Base-by-base conservation (phyloP, 2,888 invertebrate species). In the Apocheima hispidaria region DNA sequence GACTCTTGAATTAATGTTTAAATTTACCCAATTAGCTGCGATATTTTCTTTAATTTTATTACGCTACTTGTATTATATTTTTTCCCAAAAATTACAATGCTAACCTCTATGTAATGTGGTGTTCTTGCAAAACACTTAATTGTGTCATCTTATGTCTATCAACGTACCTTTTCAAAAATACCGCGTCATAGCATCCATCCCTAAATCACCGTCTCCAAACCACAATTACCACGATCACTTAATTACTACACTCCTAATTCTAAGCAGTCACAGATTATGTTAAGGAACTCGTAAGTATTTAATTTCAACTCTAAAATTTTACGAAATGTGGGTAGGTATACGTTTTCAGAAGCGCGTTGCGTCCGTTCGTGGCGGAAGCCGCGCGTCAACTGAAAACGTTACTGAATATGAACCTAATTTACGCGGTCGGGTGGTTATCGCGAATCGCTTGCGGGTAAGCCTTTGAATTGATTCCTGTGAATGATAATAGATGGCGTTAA, bases 381-480 rank as follows among this genome's bases (percentile, higher is more conserved):
- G 76, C 79, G 78, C 81, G 82, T 77, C 79, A 75, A 89, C 88
- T 88, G 84, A 78, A 79, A 77, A 74, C 78, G 78, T 79, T 76
- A 72, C 78, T 76, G 79, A 85, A 82, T 80, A 81, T 79, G 84
- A 84, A 87, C 84, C 87, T 84, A 83, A 86, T 87, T 87, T 84
- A 77, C 77, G 75, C 70, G 78, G 77, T 74, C 78, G 77, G 76
- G 73, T 72, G 75, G 73, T 79, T 71, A 77, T 75, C 73, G 73
- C 71, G 72, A 72, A 68, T 72, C 69, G 77, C 75, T 76, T 73
- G 74, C 70, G 77, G 72, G 72, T 71, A 75, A 72, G 72, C 75
- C 75, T 73, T 74, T 69, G 59, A 71, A 54, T 55, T 65, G 61
- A 72, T 81, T 78, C 69, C 4, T 21, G 4, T 16, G 20, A 2